phyloP scores from a whole-genome alignment of 2,113 vertebrate genomes.

The Oryctolagus cuniculus region DNA sequence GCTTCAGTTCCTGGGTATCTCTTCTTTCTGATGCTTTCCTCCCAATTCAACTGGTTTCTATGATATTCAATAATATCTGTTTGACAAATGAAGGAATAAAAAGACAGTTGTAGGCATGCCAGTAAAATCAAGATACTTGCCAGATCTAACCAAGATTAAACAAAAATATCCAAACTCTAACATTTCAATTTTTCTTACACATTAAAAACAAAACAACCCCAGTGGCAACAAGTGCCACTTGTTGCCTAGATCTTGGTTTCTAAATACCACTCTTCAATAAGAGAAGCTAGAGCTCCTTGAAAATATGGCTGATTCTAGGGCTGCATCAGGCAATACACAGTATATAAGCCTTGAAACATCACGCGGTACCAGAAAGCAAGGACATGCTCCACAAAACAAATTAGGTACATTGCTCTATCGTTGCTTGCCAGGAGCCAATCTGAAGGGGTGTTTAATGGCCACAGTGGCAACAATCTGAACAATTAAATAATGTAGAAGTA shows the following conservation, averaged over 20 bases:
- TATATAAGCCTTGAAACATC: not conserved
- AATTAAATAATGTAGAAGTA: not conserved
- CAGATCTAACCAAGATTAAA: no score
- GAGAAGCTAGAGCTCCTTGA: not conserved
- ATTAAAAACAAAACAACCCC: slow-evolving; percentile 6
- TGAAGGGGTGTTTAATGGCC: not conserved
- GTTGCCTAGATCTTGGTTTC: not conserved
- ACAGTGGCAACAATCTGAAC: not conserved
- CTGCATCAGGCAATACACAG: not conserved
- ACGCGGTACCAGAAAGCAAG: not conserved
- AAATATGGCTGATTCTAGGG: not conserved
- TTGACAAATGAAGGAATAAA: not conserved
- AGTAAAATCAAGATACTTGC: no score
- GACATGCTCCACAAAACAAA: not conserved
- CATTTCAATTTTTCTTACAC: not conserved
- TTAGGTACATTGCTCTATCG: no score
- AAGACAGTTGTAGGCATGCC: no score
- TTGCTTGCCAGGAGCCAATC: not conserved
- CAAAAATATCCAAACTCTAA: not conserved
- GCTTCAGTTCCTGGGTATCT: not conserved
- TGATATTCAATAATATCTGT: not conserved
- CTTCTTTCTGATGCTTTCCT: not conserved
- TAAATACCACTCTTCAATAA: not conserved
- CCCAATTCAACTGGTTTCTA: not conserved
- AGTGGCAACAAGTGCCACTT: not conserved